These are phyloP conservation scores for Toxonevra muliebris DNA, from an alignment of 2,888 invertebrate genomes.

Conservation along the genomic window DNA sequence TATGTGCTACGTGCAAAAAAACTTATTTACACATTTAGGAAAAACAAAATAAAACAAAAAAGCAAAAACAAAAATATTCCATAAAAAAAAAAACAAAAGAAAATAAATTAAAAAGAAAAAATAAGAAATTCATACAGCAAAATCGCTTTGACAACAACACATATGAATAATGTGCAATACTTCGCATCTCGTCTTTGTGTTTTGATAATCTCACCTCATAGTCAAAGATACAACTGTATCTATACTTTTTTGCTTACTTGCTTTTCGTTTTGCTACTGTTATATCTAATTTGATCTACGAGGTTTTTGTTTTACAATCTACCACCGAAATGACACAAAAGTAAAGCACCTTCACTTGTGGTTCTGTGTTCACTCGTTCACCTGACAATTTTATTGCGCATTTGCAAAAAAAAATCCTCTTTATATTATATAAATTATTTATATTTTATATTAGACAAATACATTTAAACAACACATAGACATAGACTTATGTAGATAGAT, in stretches of 20 bases:
- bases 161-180: conserved; percentile 37
- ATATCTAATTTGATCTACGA: conserved; percentile 20
- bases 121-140: background rate
- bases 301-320: conserved; percentile 22
- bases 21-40: background rate
- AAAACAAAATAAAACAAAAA: background rate
- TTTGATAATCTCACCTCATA: conserved; percentile 37
- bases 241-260: conserved; percentile 13
- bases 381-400: conserved; percentile 35
- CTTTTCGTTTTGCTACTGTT: background rate
- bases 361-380: conserved; percentile 15
- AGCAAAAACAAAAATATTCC: conserved; percentile 27
- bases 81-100: conserved; percentile 18
- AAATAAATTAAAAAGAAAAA: conserved; percentile 22
- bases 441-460: no score
- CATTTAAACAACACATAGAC: no score
- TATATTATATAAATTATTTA: no score
- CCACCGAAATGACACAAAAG: conserved; percentile 22
- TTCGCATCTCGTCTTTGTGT: conserved; percentile 46
- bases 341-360: conserved; percentile 5
- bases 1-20: conserved; percentile 8
- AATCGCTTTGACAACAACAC: background rate
- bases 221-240: conserved; percentile 18
- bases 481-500: no score
- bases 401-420: background rate